Evolutionary conservation across 2,113 vertebrate species (phyloP).

Genomic region (Marmota monax): DNA sequence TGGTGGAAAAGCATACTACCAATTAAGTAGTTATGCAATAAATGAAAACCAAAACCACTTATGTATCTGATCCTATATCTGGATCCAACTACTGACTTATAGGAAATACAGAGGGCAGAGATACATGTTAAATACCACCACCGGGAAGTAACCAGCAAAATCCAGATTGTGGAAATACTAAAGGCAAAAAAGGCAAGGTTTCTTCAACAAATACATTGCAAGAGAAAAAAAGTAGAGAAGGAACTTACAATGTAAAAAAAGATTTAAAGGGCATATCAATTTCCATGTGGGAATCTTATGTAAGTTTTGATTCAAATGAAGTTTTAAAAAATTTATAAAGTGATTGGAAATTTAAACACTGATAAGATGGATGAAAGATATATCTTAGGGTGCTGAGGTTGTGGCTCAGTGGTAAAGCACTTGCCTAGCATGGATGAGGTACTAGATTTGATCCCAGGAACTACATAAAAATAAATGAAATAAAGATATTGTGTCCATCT

Average conservation of each 20-base stretch:
- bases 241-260: conserved; percentile 12
- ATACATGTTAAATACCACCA: neutral
- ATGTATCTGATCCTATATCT: neutral
- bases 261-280: neutral
- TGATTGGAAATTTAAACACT: neutral
- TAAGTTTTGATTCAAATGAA: conserved; percentile 49
- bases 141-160: conserved; percentile 12
- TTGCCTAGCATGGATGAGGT: no score
- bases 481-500: no score
- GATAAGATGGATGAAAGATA: neutral
- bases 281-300: neutral
- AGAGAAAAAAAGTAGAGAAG: neutral
- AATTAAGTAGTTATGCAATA: neutral
- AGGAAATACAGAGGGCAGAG: neutral
- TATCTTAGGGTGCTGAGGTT: neutral
- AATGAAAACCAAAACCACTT: neutral
- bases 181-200: neutral
- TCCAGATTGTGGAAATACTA: neutral
- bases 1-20: neutral
- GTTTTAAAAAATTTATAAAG: neutral
- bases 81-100: neutral
- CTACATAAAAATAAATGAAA: no score
- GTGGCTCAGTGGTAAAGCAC: no score
- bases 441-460: no score
- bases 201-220: conserved; percentile 20